Evolutionary conservation across 2,113 vertebrate genomes (phyloP).

Genomic region (Psettodes erumei): DNA sequence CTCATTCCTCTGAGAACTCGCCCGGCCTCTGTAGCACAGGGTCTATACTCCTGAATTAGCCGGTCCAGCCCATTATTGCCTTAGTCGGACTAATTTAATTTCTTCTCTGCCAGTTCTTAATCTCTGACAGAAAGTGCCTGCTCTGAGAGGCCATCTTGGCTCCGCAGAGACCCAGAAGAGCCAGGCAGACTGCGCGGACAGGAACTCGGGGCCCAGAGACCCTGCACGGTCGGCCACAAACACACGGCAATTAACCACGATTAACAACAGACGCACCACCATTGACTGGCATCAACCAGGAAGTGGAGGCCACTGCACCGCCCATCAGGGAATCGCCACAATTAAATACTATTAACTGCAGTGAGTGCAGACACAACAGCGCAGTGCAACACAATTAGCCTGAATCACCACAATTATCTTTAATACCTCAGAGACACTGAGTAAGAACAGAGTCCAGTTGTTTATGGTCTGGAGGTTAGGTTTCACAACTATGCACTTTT

Average conservation of each 20-base stretch:
- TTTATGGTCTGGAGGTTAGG: constrained; percentile 38
- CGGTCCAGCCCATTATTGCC: constrained; percentile 73
- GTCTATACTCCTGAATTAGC: constrained; percentile 73
- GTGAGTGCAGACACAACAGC: constrained; percentile 61
- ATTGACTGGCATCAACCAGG: constrained; percentile 68
- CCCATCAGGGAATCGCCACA: constrained; percentile 61
- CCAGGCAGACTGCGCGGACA: constrained; percentile 68
- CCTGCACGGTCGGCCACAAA: constrained; percentile 45
- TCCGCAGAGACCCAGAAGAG: constrained; percentile 66
- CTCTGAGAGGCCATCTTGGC: constrained; percentile 70
- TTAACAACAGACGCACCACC: constrained; percentile 66
- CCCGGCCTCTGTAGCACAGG: constrained; percentile 40
- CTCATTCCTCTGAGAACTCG: constrained; percentile 52
- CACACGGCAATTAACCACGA: constrained; percentile 66
- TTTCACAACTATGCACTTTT: constrained; percentile 27
- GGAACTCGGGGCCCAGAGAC: constrained; percentile 67
- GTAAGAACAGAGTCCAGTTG: constrained; percentile 39
- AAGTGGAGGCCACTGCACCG: constrained; percentile 57
- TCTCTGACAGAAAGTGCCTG: constrained; percentile 74
- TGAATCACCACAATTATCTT: constrained; percentile 74
- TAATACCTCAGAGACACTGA: constrained; percentile 53
- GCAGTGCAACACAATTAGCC: constrained; percentile 69
- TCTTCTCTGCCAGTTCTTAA: constrained; percentile 76
- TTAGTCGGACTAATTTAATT: constrained; percentile 82
- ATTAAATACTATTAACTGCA: constrained; percentile 73